These are phyloP conservation scores for Ovis canadensis DNA, from an alignment of 2,113 vertebrate species.

Conservation along the genomic window DNA sequence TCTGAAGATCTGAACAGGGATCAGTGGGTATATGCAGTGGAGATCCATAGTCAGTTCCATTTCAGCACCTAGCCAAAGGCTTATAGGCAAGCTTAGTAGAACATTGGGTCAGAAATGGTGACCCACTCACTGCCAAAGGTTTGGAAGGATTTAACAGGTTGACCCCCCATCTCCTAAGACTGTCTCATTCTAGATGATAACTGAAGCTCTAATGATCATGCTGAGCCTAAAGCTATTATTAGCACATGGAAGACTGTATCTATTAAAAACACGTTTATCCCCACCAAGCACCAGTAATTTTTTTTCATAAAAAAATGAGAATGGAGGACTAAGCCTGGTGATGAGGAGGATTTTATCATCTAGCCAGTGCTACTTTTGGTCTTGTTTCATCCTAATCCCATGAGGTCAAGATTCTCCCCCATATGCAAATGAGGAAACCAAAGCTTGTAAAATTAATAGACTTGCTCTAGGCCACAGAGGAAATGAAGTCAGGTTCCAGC, in stretches of 20 bases:
- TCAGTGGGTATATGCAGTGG: not conserved
- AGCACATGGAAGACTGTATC: not conserved
- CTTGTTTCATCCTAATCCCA: not conserved
- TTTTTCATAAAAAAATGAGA: not conserved
- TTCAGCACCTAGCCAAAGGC: not conserved
- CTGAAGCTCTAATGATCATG: not conserved
- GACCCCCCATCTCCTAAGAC: not conserved
- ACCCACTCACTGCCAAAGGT: not conserved
- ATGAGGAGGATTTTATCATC: not conserved
- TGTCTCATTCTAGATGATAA: not conserved
- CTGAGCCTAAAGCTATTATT: not conserved
- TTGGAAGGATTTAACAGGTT: not conserved
- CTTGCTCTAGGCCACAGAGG: not conserved
- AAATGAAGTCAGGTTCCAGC: not conserved
- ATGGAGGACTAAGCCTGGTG: not conserved
- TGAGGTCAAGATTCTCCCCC: not conserved
- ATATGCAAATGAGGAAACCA: not conserved
- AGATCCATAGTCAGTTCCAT: not conserved
- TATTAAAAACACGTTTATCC: not conserved
- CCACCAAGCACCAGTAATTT: not conserved
- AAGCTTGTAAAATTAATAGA: not conserved
- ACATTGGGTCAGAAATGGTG: not conserved
- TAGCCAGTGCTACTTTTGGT: not conserved
- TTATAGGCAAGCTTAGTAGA: not conserved
- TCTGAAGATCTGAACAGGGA: not conserved